Base-by-base conservation (phyloP, 2,888 invertebrate species). In the Cephus nigrinus region DNA sequence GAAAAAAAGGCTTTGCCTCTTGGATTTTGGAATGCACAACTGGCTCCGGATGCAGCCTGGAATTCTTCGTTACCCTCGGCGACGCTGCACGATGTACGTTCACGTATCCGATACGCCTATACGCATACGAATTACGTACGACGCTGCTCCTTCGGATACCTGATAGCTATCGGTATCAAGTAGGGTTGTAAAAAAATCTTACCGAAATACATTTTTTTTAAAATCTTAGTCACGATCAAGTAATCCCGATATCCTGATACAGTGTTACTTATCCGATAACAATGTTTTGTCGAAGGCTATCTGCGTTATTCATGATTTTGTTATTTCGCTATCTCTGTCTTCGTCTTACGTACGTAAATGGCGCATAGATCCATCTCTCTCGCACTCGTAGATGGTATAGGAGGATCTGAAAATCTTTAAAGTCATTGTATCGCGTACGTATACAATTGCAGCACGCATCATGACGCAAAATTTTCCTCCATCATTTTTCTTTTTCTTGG, bases 61-160 rank as follows among this genome's bases (percentile, higher is more conserved):
- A 69, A 32, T 71, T 71, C 71, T 32, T n/a, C 71, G 71, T 71
- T 71, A 31, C 71, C 71, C 71, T 71, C 71, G 71, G 71, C 71
- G 23, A 55, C 55, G 55, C 55, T 55, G 15, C 23, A 55, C 55
- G 55, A 55, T 33, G 71, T 15, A 71, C 71, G 71, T 33, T 32
- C 71, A 33, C 31, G 71, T 71, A 33, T 71, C 71, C 71, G 71
- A 71, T 33, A 33, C 71, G 71, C 32, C 12, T 15, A 71, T 33
- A 71, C 71, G 55, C 55, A 55, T 55, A 55, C 55, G 55, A 55
- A 55, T 55, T 5, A 55, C 23, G 55, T 55, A 23, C 55, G 23
- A 55, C 55, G 40, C 40, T 23, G 9, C 23, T 55, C 23, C 40
- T 55, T 55, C 40, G 2, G 40, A 23, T 55, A 5, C 9, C 55